These are phyloP conservation scores for Clunio marinus DNA, from an alignment of 2,888 invertebrate genomes.

Conservation along the genomic window DNA sequence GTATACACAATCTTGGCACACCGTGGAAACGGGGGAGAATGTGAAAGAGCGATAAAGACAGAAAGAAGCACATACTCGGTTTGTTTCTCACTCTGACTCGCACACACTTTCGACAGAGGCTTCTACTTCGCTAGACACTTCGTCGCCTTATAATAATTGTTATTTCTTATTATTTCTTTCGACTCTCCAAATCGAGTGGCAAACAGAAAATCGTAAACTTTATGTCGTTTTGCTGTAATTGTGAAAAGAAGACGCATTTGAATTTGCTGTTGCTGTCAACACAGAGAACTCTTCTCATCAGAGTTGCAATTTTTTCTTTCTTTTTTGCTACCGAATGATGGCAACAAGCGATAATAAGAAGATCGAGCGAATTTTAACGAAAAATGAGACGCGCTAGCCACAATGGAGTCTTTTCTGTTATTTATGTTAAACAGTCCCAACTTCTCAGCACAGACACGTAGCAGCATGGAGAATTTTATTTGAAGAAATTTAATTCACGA, in stretches of 20 bases:
- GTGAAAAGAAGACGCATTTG: constrained; percentile 26
- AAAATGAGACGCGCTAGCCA: too few relatives aligned
- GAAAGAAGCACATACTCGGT: not conserved
- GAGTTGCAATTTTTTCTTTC: not conserved
- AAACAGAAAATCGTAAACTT: constrained; percentile 15
- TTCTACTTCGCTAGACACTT: constrained; percentile 28
- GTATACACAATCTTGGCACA: not conserved
- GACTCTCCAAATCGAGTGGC: not conserved
- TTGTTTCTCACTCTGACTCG: not conserved
- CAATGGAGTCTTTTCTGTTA: not conserved
- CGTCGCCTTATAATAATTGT: constrained; percentile 36
- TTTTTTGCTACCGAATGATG: too few relatives aligned
- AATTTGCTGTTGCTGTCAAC: not conserved
- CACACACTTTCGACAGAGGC: not conserved
- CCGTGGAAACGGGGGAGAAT: not conserved
- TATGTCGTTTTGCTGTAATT: constrained; percentile 26
- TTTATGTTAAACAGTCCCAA: not conserved
- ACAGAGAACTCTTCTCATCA: not conserved
- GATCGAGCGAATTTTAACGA: not conserved
- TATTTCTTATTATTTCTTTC: constrained; percentile 23
- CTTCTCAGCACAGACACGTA: constrained; percentile 8
- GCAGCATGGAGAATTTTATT: constrained; percentile 25
- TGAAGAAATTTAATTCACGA: not conserved
- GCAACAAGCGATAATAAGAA: not conserved
- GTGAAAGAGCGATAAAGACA: not conserved